A percentile compares a stretch with the other conserved stretches of the same genome.
Evolutionary conservation across 2,797 vertebrate genomes (phyloP).

Genomic region (Alectoris magna): DNA sequence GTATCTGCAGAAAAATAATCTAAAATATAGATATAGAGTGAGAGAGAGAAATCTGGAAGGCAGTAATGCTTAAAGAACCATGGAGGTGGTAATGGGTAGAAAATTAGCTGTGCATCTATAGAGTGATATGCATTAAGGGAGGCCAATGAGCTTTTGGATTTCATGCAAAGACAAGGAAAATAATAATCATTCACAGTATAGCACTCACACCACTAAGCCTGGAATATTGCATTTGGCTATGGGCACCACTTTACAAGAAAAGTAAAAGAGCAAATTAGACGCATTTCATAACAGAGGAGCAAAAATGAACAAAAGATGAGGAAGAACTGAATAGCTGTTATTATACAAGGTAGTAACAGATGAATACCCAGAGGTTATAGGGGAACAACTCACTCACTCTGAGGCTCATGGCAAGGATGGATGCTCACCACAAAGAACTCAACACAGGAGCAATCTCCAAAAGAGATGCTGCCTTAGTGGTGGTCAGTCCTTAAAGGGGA

Average conservation of each 20-base stretch:
- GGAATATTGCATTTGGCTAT: background rate
- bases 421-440: too few species aligned
- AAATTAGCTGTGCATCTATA: constrained; percentile 58
- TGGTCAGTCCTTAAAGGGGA: too few species aligned
- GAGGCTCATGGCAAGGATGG: too few species aligned
- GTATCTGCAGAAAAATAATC: constrained; percentile 2
- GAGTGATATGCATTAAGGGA: constrained; percentile 9
- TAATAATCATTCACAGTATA: constrained; percentile 32
- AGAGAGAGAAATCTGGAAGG: constrained; percentile 46
- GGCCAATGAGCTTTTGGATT: constrained; percentile 16
- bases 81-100: constrained; percentile 42
- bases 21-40: background rate
- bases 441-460: too few species aligned
- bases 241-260: background rate
- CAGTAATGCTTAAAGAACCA: constrained; percentile 45
- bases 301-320: background rate
- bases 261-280: background rate
- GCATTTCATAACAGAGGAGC: background rate
- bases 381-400: too few species aligned
- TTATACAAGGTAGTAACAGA: too few species aligned
- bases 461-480: too few species aligned
- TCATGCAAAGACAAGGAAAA: constrained; percentile 30
- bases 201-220: background rate
- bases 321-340: background rate
- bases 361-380: too few species aligned